These are phyloP conservation scores for Scaptomyza cyrtandrae DNA, from an alignment of 2,888 invertebrate species.

Conservation along the genomic window DNA sequence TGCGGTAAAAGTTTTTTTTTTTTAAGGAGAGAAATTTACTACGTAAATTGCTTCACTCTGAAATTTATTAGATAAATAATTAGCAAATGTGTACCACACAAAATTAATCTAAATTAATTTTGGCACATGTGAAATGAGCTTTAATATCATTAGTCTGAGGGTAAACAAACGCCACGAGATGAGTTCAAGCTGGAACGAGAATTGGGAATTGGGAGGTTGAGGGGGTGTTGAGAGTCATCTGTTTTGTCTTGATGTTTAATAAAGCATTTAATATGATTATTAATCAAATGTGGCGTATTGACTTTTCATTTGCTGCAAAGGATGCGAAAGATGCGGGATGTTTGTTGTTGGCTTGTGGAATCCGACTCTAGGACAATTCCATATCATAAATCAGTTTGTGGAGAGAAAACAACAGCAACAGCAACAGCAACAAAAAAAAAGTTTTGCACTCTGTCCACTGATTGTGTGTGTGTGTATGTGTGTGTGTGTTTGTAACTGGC, in stretches of 20 bases:
- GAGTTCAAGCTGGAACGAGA: neutral
- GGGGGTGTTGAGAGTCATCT: constrained; percentile 1
- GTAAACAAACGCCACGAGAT: constrained; percentile 17
- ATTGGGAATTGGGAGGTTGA: neutral
- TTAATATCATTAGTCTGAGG: constrained; percentile 31
- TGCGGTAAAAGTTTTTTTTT: no score
- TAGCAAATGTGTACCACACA: constrained; percentile 7
- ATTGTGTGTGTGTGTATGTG: constrained; percentile 45
- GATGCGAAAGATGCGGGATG: constrained; percentile 13
- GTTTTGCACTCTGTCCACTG: constrained; percentile 53
- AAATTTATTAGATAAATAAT: neutral
- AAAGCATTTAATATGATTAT: constrained; percentile 79
- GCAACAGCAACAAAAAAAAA: constrained; percentile 36
- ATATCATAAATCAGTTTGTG: constrained; percentile 65
- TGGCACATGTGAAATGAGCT: constrained; percentile 16
- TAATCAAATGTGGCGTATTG: constrained; percentile 75
- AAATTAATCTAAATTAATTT: constrained; percentile 54
- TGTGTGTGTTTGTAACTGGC: constrained; percentile 40
- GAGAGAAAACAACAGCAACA: neutral
- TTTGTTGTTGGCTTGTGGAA: constrained; percentile 2
- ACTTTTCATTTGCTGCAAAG: constrained; percentile 62
- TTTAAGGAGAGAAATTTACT: neutral
- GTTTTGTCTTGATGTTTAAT: constrained; percentile 61
- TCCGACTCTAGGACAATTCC: constrained; percentile 10
- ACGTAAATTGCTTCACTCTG: neutral